Conservation (phyloP, 1,140 invertebrate genomes). For the Anoplophora glabripennis region DNA sequence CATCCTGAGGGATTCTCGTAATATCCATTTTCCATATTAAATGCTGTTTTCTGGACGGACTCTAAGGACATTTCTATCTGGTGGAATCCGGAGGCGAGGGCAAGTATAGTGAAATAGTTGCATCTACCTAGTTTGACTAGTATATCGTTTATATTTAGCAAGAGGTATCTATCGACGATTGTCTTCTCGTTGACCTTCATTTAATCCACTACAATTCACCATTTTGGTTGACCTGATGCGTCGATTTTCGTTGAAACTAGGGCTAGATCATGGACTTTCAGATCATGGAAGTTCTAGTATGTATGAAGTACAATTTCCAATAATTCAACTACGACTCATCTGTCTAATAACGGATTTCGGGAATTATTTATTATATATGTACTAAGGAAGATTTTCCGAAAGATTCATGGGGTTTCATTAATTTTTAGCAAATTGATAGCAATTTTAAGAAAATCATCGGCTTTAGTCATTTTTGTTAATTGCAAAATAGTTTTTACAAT, state of each 20-base stretch:
- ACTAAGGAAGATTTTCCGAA: too few relatives aligned
- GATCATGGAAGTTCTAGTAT: too few relatives aligned
- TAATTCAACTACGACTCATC: too few relatives aligned
- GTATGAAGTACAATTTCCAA: too few relatives aligned
- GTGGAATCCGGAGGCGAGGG: slow-evolving; percentile 7
- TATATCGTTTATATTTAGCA: slow-evolving; percentile 5
- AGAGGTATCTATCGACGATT: neutral
- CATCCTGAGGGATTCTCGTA: slow-evolving; percentile 16
- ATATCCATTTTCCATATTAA: slow-evolving; percentile 10
- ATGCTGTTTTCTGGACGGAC: slow-evolving; percentile 3
- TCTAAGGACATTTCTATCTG: slow-evolving; percentile 11
- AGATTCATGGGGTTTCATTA: too few relatives aligned
- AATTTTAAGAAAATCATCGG: too few relatives aligned
- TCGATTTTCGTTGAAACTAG: neutral
- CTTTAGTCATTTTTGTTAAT: too few relatives aligned
- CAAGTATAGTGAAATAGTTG: slow-evolving; percentile 5
- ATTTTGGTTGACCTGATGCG: slow-evolving; percentile 5
- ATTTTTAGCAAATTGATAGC: too few relatives aligned
- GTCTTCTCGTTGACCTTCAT: slow-evolving; percentile 4
- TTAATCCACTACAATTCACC: slow-evolving; percentile 1
- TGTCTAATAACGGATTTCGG: too few relatives aligned
- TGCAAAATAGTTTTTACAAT: too few relatives aligned
- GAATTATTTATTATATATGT: too few relatives aligned
- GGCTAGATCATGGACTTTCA: slow-evolving; percentile 7
- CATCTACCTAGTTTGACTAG: slow-evolving; percentile 4